A percentile compares a stretch with the other conserved stretches of the same genome.
Conservation (phyloP, 1,140 invertebrate genomes). For the Lucilia cuprina region DNA sequence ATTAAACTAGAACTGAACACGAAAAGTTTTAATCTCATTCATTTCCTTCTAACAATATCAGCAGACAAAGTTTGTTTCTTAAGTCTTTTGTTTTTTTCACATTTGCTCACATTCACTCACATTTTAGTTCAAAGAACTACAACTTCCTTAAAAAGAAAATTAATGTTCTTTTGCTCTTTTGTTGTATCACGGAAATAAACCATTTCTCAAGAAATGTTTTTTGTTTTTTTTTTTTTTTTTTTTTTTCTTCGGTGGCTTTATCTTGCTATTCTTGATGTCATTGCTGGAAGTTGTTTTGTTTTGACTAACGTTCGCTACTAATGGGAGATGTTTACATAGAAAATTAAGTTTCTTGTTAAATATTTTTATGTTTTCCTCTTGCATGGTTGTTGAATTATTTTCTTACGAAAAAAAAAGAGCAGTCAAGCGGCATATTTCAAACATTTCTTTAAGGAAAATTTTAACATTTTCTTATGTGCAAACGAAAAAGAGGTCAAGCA, state of each 20-base stretch:
- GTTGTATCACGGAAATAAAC: background rate
- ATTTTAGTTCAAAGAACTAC: conserved; percentile 14
- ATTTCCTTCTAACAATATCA: no score
- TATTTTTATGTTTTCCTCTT: background rate
- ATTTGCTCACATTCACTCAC: background rate
- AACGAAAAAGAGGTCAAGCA: background rate
- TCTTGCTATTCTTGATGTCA: background rate
- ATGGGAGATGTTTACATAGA: background rate
- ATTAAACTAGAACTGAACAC: no score
- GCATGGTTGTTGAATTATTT: background rate
- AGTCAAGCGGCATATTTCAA: conserved; percentile 10
- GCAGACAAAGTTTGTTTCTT: background rate
- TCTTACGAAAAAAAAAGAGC: background rate
- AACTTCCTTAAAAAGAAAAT: conserved; percentile 5
- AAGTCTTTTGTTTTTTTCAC: background rate
- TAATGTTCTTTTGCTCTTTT: background rate
- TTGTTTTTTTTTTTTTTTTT: background rate
- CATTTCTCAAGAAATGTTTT: conserved; percentile 8
- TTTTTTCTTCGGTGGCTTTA: background rate
- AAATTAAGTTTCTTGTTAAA: background rate
- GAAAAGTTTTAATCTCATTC: no score
- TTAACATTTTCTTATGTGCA: background rate
- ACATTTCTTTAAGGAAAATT: background rate
- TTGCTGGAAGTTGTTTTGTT: background rate
- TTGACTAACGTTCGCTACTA: background rate